Evolutionary conservation across 1,140 invertebrate species (phyloP).

Genomic region (Delia radicum): DNA sequence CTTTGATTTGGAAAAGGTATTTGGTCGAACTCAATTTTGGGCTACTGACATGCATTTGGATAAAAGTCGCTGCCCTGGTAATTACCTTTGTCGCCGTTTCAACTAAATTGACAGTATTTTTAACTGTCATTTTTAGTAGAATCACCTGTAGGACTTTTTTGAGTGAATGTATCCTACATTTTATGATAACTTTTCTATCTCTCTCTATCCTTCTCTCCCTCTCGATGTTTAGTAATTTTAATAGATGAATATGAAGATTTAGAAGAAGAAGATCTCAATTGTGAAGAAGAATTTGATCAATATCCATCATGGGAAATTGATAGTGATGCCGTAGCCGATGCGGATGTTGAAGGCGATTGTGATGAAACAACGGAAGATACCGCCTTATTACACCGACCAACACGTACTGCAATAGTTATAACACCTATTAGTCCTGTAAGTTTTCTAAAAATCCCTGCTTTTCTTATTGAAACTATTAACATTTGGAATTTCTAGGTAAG

Average conservation of each 20-base stretch:
- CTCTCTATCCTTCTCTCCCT: too few species aligned
- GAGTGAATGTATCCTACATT: too few species aligned
- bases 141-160: too few species aligned
- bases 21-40: too few species aligned
- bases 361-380: slow-evolving; percentile 62
- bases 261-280: slow-evolving; percentile 55
- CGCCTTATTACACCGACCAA: slow-evolving; percentile 57
- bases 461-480: background rate
- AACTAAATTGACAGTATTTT: too few species aligned
- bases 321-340: slow-evolving; percentile 57
- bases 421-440: slow-evolving; percentile 57
- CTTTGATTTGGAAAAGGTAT: too few species aligned
- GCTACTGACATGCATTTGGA: too few species aligned
- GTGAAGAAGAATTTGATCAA: slow-evolving; percentile 55
- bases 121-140: too few species aligned
- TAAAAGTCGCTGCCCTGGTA: too few species aligned
- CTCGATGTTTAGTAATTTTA: slow-evolving; percentile 57
- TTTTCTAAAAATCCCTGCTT: background rate
- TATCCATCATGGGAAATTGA: slow-evolving; percentile 55
- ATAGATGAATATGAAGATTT: slow-evolving; percentile 60
- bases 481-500: slow-evolving; percentile 38
- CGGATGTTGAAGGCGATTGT: slow-evolving; percentile 56
- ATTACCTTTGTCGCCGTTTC: too few species aligned
- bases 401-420: slow-evolving; percentile 56
- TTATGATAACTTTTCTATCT: too few species aligned